Conservation (phyloP, 1,140 invertebrate species). For the Rhyzopertha dominica region DNA sequence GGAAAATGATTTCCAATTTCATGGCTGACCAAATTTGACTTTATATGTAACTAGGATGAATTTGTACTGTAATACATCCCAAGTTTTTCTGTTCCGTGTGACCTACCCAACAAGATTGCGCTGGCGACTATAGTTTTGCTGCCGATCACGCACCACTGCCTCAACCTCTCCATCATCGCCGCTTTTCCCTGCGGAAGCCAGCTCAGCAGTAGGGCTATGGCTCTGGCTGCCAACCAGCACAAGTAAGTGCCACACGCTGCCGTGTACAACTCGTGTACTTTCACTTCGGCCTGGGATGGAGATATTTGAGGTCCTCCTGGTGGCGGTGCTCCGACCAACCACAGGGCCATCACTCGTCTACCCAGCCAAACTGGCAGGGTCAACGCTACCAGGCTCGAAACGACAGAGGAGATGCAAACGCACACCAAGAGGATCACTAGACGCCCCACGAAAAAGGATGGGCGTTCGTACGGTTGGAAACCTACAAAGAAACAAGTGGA, state of each 20-base stretch:
- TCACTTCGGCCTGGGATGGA: slow-evolving; percentile 51
- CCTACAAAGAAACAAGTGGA: slow-evolving; percentile 48
- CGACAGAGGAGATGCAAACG: slow-evolving; percentile 79
- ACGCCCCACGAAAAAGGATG: slow-evolving; percentile 75
- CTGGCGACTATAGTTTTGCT: slow-evolving; percentile 68
- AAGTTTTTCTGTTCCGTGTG: too few relatives aligned
- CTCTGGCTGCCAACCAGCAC: slow-evolving; percentile 81
- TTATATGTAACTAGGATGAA: too few relatives aligned
- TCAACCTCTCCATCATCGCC: slow-evolving; percentile 67
- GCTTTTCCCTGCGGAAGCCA: slow-evolving; percentile 85
- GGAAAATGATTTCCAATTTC: too few relatives aligned
- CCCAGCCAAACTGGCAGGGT: slow-evolving; percentile 90
- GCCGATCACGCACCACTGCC: slow-evolving; percentile 67
- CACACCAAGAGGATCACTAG: slow-evolving; percentile 70
- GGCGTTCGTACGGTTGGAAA: slow-evolving; percentile 84
- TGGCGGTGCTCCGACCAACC: slow-evolving; percentile 60
- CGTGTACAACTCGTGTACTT: slow-evolving; percentile 93
- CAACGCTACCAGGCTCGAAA: slow-evolving; percentile 75
- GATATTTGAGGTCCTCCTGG: slow-evolving; percentile 41
- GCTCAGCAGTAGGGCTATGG: slow-evolving; percentile 70
- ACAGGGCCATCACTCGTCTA: slow-evolving; percentile 79
- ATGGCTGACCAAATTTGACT: too few relatives aligned
- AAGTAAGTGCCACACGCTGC: slow-evolving; percentile 90
- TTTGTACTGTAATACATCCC: too few relatives aligned
- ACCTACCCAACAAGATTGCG: slow-evolving; percentile 75